phyloP scores from a whole-genome alignment of 2,113 vertebrate genomes.

The Clarias macrocephalus region DNA sequence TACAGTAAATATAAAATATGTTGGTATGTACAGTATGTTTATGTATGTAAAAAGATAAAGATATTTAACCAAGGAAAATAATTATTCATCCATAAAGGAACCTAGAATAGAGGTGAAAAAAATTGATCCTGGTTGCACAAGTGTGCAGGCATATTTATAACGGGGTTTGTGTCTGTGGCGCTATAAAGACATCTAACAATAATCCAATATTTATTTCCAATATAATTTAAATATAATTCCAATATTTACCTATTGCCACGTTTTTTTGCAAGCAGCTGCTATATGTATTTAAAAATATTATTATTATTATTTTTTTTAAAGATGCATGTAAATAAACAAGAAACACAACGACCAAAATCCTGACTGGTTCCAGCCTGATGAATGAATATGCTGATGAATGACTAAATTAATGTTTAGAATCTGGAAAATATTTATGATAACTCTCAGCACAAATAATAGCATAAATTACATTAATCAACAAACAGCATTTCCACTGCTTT shows the following conservation, averaged over 20 bases:
- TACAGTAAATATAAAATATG: neutral
- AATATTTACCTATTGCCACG: neutral
- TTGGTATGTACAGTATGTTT: too few species aligned
- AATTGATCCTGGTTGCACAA: neutral
- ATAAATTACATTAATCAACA: constrained; percentile 29
- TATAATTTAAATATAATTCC: too few species aligned
- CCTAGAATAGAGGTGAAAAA: neutral
- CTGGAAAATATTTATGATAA: constrained; percentile 44
- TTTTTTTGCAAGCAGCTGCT: neutral
- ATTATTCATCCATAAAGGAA: neutral
- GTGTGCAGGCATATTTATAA: neutral
- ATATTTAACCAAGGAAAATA: neutral
- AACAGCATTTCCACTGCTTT: neutral
- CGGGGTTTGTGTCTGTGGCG: neutral
- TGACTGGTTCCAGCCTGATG: neutral
- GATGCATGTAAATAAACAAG: neutral
- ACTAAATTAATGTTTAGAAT: constrained; percentile 41
- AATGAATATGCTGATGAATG: constrained; percentile 48
- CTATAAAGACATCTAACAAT: neutral
- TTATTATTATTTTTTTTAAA: neutral
- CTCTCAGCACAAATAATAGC: constrained; percentile 26
- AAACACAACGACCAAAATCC: neutral
- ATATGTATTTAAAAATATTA: neutral
- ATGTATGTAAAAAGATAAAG: neutral
- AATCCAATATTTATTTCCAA: neutral